These are phyloP conservation scores for Elgonia sp. DNA, from an alignment of 2,888 invertebrate species.

Conservation along the genomic window DNA sequence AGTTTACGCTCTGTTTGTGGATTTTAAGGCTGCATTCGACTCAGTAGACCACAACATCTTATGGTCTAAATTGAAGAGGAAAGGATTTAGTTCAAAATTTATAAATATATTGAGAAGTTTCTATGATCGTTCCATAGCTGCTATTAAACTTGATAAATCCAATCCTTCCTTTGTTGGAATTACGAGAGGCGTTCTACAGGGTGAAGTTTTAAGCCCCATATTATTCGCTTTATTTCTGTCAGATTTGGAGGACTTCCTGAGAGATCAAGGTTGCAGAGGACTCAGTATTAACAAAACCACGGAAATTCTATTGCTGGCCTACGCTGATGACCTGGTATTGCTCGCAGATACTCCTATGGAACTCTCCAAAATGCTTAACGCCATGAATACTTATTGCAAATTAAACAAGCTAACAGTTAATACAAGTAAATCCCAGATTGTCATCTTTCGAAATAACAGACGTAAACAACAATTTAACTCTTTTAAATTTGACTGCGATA, in stretches of 20 bases:
- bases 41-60: not conserved
- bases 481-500: not conserved
- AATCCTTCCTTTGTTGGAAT: no score
- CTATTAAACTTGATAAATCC: not conserved
- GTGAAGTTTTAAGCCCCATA: no score
- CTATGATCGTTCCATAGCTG: not conserved
- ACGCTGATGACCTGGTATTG: slow-evolving; percentile 14
- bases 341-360: not conserved
- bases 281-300: not conserved
- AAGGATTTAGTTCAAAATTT: not conserved
- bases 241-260: not conserved
- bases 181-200: no score
- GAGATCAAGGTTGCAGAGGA: not conserved
- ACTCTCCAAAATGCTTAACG: not conserved
- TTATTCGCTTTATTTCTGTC: not conserved
- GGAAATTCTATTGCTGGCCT: not conserved
- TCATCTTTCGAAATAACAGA: no score
- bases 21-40: not conserved
- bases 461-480: not conserved
- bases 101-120: no score
- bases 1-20: not conserved
- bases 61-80: not conserved
- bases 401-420: not conserved
- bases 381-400: not conserved
- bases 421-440: not conserved